These are phyloP conservation scores for Lagocephalus sceleratus DNA, from an alignment of 2,797 vertebrate genomes.

Conservation along the genomic window DNA sequence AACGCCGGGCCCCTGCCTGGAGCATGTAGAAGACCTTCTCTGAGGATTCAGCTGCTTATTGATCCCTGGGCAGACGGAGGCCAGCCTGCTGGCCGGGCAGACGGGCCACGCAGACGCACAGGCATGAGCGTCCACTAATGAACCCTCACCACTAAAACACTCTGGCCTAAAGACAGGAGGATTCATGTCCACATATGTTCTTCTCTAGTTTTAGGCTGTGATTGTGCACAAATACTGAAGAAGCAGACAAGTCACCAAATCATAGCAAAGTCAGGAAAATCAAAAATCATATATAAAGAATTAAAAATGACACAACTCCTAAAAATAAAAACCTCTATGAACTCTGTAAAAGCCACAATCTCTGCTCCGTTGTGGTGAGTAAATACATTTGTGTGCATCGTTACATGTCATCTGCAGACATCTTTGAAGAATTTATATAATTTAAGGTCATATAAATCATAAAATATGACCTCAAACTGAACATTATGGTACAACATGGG, in stretches of 20 bases:
- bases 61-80: conserved; percentile 49
- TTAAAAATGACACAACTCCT: no score
- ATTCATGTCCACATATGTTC: conserved; percentile 8
- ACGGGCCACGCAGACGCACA: conserved; percentile 2
- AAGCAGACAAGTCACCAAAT: neutral
- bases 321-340: no score
- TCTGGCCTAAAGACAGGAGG: neutral
- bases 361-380: no score
- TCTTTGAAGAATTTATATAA: no score
- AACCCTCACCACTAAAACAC: neutral
- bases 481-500: no score
- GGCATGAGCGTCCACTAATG: conserved; percentile 4
- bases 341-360: no score
- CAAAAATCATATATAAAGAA: no score
- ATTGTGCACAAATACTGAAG: conserved; percentile 7
- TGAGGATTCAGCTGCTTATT: conserved; percentile 62
- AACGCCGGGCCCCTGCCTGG: conserved; percentile 49
- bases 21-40: conserved; percentile 48
- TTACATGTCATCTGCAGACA: no score
- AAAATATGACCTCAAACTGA: no score
- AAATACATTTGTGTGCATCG: no score
- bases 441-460: no score
- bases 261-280: no score
- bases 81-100: conserved; percentile 17
- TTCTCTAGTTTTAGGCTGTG: conserved; percentile 8